Base-by-base conservation (phyloP, 2,113 vertebrate species). In the Dolichallabes microphthalmus region DNA sequence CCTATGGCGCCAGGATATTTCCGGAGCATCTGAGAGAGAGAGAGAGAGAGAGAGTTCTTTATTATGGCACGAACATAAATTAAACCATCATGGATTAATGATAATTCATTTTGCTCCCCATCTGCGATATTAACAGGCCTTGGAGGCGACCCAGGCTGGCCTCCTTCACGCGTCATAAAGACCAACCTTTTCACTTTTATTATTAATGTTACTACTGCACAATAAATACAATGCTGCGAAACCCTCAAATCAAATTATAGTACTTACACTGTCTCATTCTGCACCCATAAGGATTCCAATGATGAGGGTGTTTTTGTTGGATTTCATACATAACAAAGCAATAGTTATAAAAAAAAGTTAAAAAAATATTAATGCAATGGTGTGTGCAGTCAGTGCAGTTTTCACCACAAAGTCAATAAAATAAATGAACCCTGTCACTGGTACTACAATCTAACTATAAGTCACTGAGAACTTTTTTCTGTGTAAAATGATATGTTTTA, bases 81-180 rank as follows among this genome's bases (percentile, higher is more conserved):
- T 75, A 83, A 25, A 39, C 53, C 53, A 60, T 78, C 73, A 53
- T 74, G 80, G 64, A 85, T 66, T 64, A 87, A 79, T 30, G 35
- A 84, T 88, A 35, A 86, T 84, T 89, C 80, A 77, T 84, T 88
- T 63, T 75, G 64, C 77, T 68, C 57, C 25, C 63, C 79, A 27
- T 57, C 35, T 30, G 60, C 52, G 53, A 73, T 82, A 76, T 88
- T 89, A 87, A 80, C 76, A 60, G 27, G 35, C 63, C 64, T 45
- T 82, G 87, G 30, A 63, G 52, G 66, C 30, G 20, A 66, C 55
- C 76, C 75, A 84, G 53, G 32, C 60, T 80, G 77, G 73, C 55
- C 83, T 76, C 71, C 64, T 82, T 82, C 85, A 74, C 81, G 86
- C 66, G 32, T 89, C 77, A 87, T 80, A 87, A 90, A 87, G n/a